phyloP scores from a whole-genome alignment of 2,888 invertebrate genomes.

The Xestoiulus laeticollis region DNA sequence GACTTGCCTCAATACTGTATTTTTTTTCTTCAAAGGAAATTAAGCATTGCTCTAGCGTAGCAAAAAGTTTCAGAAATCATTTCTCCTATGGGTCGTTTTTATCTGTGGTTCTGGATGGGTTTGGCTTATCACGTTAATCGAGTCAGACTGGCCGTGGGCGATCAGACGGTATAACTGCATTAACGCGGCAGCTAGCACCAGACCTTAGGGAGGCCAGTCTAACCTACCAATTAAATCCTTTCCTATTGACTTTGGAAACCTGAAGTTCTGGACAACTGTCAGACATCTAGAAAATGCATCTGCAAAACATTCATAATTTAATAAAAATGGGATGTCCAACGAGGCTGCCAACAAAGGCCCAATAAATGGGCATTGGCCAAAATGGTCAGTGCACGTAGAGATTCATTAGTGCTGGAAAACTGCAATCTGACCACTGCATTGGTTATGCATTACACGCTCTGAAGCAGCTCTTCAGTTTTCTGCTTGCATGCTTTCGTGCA shows the following conservation, averaged over 20 bases:
- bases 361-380: not conserved
- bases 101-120: not conserved
- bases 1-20: not conserved
- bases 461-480: not conserved
- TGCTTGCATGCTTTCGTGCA: not conserved
- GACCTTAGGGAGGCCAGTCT: not conserved
- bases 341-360: not conserved
- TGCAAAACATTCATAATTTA: conserved; percentile 3
- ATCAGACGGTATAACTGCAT: not conserved
- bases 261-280: not conserved
- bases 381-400: not conserved
- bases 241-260: not conserved
- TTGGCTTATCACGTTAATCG: not conserved
- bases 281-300: not conserved
- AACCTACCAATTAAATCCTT: not conserved
- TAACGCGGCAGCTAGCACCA: not conserved
- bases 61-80: not conserved
- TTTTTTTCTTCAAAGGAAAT: not conserved
- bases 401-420: not conserved
- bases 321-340: not conserved
- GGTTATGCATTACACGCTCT: not conserved
- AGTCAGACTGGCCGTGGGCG: not conserved
- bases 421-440: not conserved
- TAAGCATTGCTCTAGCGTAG: not conserved
- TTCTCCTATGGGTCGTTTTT: not conserved